Evolutionary conservation across 2,797 vertebrate species (phyloP).

Genomic region (Naso thynnoides): DNA sequence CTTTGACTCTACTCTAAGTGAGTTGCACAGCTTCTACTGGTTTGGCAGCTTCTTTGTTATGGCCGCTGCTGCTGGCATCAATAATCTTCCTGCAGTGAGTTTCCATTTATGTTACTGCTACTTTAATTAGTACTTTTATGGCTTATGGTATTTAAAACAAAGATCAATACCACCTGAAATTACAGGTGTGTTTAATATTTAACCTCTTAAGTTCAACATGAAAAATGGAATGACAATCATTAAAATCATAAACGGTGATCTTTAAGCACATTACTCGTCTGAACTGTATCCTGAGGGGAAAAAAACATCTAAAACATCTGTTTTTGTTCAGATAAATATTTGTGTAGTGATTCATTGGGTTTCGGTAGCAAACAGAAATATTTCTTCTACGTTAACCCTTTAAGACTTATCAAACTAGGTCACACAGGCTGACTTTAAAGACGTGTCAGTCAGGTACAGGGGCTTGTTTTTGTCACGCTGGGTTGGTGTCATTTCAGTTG

Average conservation of each 20-base stretch:
- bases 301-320: not conserved
- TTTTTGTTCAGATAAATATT: not conserved
- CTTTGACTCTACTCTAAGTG: not conserved
- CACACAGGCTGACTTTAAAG: not conserved
- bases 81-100: not conserved
- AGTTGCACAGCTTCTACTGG: not conserved
- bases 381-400: slow-evolving; percentile 17
- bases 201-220: not conserved
- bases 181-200: not conserved
- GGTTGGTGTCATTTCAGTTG: not conserved
- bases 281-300: not conserved
- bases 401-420: not conserved
- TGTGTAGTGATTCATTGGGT: slow-evolving; percentile 4
- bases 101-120: not conserved
- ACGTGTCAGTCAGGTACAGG: too few relatives aligned
- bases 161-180: not conserved
- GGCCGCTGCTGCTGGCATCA: not conserved
- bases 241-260: not conserved
- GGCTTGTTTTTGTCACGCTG: not conserved
- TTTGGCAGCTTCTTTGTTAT: not conserved
- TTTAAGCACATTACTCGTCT: not conserved
- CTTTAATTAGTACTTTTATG: not conserved
- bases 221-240: not conserved
- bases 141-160: not conserved
- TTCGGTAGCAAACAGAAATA: not conserved